These are phyloP conservation scores for Battus philenor DNA, from an alignment of 1,140 invertebrate genomes.

Conservation along the genomic window DNA sequence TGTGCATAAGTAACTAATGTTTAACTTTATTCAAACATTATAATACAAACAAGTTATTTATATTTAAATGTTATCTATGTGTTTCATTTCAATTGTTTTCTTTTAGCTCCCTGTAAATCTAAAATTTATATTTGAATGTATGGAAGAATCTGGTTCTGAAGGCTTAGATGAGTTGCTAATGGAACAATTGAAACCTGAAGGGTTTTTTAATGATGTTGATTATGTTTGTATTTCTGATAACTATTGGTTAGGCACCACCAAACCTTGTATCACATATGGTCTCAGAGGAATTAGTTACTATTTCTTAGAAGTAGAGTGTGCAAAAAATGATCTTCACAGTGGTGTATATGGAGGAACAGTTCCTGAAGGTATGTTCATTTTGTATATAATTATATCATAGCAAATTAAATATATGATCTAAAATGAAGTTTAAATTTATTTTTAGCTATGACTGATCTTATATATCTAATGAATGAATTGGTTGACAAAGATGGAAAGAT, in stretches of 20 bases:
- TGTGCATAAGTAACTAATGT: too few species aligned
- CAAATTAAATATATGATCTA: too few species aligned
- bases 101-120: conserved; percentile 90
- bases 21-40: too few species aligned
- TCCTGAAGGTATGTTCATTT: conserved; percentile 73
- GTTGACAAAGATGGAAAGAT: conserved; percentile 91
- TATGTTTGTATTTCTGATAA: conserved; percentile 99
- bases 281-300: conserved; percentile 96
- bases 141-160: conserved; percentile 98
- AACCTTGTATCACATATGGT: conserved; percentile 98
- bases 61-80: too few species aligned
- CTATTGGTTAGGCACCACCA: conserved; percentile 97
- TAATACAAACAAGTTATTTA: too few species aligned
- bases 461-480: conserved; percentile 89
- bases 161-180: conserved; percentile 93
- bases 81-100: too few species aligned
- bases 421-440: too few species aligned
- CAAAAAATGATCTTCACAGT: conserved; percentile 95
- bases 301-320: conserved; percentile 91
- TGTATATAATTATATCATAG: too few species aligned
- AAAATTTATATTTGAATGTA: conserved; percentile 98
- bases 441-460: conserved; percentile 90
- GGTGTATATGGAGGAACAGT: conserved; percentile 95
- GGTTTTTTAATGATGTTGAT: conserved; percentile 91
- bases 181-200: conserved; percentile 72